phyloP scores from a whole-genome alignment of 2,888 invertebrate genomes.

The Ceriagrion tenellum region DNA sequence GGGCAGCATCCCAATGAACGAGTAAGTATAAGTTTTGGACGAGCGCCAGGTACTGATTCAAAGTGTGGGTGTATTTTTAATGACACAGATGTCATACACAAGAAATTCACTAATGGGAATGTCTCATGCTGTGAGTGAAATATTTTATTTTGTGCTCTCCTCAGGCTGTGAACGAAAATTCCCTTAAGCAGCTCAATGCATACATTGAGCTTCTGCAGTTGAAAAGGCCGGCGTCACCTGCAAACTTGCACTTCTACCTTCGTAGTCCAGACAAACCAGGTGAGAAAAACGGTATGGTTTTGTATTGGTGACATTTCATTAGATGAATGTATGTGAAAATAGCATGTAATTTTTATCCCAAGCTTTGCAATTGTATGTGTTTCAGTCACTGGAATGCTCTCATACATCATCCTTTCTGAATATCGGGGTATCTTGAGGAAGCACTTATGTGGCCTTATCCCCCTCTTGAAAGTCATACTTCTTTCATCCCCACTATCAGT shows the following conservation, averaged over 20 bases:
- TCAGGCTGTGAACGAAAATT: constrained; percentile 93
- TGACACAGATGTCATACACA: neutral
- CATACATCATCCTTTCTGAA: too few species aligned
- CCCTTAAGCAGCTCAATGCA: constrained; percentile 91
- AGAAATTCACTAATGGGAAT: constrained; percentile 1
- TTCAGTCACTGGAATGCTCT: too few species aligned
- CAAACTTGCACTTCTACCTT: constrained; percentile 89
- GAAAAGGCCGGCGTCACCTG: constrained; percentile 81
- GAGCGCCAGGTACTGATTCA: neutral
- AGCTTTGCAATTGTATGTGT: too few species aligned
- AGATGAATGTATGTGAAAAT: too few species aligned
- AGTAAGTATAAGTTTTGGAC: constrained; percentile 79
- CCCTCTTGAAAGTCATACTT: too few species aligned
- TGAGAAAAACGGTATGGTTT: neutral
- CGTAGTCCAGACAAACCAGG: constrained; percentile 80
- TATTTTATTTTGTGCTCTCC: constrained; percentile 74
- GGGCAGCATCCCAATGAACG: constrained; percentile 94
- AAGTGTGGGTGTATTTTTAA: neutral
- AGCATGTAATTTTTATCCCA: too few species aligned
- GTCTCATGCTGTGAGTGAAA: neutral
- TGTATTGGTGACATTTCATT: too few species aligned
- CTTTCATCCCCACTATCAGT: too few species aligned
- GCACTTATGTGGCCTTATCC: too few species aligned
- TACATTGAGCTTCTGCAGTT: constrained; percentile 89
- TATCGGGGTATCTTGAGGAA: too few species aligned